phyloP scores from a whole-genome alignment of 53 echinoderm and acorn worm species.

The Apostichopus leukothele region DNA sequence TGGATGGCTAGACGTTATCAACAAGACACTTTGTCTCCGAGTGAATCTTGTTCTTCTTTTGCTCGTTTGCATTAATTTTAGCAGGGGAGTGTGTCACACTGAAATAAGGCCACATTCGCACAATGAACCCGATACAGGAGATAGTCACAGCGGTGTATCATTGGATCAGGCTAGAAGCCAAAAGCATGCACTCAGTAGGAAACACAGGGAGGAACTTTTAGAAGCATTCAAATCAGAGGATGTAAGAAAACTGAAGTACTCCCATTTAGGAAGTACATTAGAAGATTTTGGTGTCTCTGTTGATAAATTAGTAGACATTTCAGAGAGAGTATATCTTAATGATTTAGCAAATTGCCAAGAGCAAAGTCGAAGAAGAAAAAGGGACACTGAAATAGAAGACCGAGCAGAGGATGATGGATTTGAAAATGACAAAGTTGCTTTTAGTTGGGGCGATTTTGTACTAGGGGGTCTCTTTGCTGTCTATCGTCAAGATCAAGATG shows the following conservation, averaged over 20 bases:
- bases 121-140: neutral
- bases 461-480: conserved; percentile 88
- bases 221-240: neutral
- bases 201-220: neutral
- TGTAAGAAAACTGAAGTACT: conserved; percentile 5
- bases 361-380: neutral
- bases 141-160: neutral
- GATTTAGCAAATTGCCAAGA: neutral
- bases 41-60: neutral
- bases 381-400: neutral
- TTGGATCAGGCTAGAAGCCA: neutral
- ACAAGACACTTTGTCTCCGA: neutral
- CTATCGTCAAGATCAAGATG: conserved; percentile 51
- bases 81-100: conserved; percentile 23
- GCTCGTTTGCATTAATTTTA: neutral
- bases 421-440: conserved; percentile 50
- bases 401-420: neutral
- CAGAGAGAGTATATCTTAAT: neutral
- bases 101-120: neutral
- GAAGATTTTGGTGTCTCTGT: conserved; percentile 31
- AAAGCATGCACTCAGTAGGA: neutral
- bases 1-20: neutral
- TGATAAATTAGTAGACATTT: neutral
- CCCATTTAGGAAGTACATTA: neutral
- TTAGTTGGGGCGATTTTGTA: conserved; percentile 62